phyloP scores from a whole-genome alignment of 23 tunicate species.

The Styela clava region DNA sequence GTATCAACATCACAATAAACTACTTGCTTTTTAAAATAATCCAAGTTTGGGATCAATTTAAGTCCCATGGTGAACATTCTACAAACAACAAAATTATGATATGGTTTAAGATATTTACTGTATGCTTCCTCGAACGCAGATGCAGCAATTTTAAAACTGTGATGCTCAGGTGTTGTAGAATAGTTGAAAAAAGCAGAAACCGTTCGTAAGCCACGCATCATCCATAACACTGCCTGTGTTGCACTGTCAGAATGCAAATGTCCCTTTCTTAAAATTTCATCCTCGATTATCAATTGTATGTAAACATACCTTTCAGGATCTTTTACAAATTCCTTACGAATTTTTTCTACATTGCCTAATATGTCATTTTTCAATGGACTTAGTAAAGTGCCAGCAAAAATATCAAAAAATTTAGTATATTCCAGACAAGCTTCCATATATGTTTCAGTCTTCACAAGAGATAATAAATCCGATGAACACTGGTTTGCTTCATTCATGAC shows the following conservation, averaged over 20 bases:
- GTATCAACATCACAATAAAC: constrained; percentile 10
- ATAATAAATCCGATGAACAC: constrained; percentile 8
- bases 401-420: constrained; percentile 44
- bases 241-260: constrained; percentile 51
- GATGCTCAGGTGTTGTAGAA: constrained; percentile 11
- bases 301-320: constrained; percentile 14
- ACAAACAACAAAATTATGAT: constrained; percentile 83
- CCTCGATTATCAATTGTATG: constrained; percentile 32
- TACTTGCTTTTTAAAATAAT: constrained; percentile 16
- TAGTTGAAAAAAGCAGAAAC: constrained; percentile 30
- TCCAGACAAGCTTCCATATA: constrained; percentile 42
- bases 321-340: constrained; percentile 9
- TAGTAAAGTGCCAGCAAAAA: constrained; percentile 48
- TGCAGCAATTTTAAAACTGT: constrained; percentile 10
- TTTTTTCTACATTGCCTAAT: constrained; percentile 34
- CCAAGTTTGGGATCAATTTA: constrained; percentile 53
- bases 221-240: constrained; percentile 62
- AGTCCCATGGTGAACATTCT: constrained; percentile 59
- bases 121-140: constrained; percentile 35
- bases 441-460: constrained; percentile 10
- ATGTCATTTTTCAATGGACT: constrained; percentile 48
- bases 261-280: constrained; percentile 29
- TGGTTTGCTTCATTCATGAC: constrained; percentile 3
- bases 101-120: constrained; percentile 20
- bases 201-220: constrained; percentile 45